Evolutionary conservation across 2,797 vertebrate species (phyloP).

Genomic region (Sebastes trivittatus): DNA sequence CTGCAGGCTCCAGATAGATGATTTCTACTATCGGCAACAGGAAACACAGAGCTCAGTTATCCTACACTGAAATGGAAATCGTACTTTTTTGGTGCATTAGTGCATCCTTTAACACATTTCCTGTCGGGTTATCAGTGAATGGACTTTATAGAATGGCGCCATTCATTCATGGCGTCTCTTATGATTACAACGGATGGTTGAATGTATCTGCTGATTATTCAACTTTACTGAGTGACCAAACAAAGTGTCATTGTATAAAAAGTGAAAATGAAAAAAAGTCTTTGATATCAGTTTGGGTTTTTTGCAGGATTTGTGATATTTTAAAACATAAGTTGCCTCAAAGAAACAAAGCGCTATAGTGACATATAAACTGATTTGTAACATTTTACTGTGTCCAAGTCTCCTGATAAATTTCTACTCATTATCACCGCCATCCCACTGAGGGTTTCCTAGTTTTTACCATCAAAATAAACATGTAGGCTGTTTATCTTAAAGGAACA

Average conservation of each 20-base stretch:
- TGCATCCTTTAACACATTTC: not conserved
- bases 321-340: not conserved
- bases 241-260: not conserved
- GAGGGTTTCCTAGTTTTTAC: too few species aligned
- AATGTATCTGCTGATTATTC: not conserved
- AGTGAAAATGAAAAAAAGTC: not conserved
- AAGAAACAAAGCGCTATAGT: not conserved
- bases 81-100: not conserved
- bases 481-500: too few species aligned
- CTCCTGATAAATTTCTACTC: not conserved
- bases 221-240: not conserved
- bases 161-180: conserved; percentile 15
- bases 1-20: conserved; percentile 46
- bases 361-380: not conserved
- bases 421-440: not conserved
- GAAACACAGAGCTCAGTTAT: conserved; percentile 11
- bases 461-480: too few species aligned
- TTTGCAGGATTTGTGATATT: not conserved
- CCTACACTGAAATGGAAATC: conserved; percentile 4
- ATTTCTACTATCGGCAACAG: conserved; percentile 8
- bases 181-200: not conserved
- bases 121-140: conserved; percentile 56
- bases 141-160: conserved; percentile 51
- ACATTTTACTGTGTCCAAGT: not conserved
- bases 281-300: not conserved